phyloP scores from a whole-genome alignment of 2,113 vertebrate species.

The Rhineura floridana region DNA sequence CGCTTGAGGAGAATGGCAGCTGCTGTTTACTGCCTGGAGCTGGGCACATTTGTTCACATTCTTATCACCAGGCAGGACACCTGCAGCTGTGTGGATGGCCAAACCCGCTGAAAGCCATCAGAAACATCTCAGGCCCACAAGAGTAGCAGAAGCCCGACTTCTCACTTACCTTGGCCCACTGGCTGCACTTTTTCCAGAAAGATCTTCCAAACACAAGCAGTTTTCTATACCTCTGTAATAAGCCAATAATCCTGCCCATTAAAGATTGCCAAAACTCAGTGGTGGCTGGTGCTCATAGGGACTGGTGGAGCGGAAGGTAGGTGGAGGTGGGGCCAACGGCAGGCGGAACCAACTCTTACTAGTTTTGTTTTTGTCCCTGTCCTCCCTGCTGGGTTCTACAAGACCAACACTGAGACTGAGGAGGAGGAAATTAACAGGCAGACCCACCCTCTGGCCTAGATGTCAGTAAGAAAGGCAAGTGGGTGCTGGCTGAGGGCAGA shows the following conservation, averaged over 20 bases:
- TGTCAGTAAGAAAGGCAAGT: no score
- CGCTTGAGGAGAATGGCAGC: conserved; percentile 33
- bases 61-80: neutral
- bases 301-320: no score
- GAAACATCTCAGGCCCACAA: neutral
- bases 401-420: no score
- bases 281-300: no score
- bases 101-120: neutral
- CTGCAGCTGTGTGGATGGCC: conserved; percentile 31
- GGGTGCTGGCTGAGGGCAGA: no score
- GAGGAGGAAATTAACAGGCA: neutral
- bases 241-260: neutral
- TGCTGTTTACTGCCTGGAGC: conserved; percentile 59
- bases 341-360: no score
- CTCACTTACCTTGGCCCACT: neutral
- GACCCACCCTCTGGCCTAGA: neutral
- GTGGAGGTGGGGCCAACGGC: no score
- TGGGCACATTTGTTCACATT: conserved; percentile 24
- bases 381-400: no score
- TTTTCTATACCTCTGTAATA: neutral
- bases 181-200: neutral
- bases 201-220: no score
- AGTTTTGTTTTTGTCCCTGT: no score
- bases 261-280: neutral
- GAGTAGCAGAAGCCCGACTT: no score